Base-by-base conservation (phyloP, 2,888 invertebrate species). In the Drosophila niveifrons region DNA sequence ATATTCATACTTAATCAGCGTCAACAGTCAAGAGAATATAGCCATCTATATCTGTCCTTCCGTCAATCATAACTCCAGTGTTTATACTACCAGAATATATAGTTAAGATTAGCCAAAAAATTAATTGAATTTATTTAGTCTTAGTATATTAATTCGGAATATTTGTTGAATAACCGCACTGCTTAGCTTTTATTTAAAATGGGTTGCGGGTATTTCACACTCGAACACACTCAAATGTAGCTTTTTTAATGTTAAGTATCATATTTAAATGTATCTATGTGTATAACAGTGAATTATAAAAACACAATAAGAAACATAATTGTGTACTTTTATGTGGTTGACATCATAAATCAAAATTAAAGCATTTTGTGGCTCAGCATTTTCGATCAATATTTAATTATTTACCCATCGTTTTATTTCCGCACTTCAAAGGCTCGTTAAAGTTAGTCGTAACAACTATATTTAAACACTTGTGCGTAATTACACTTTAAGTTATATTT, bases 1-100 rank as follows among this genome's bases (percentile, higher is more conserved):
- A 28, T 47, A 47, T 47, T 28, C 1, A 47, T 29, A 28, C 47
- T 47, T 41, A 4, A 47, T 47, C n/a, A 47, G n/a, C 9, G 13
- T 17, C 17, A 44, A 1, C 0, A n/a, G 47, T 6, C 28, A 8
- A 13, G 15, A 41, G 8, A 4, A 36, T 36, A 29, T 31, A 31
- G 9, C 10, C 8, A 31, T 31, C 2, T 31, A 4, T 7, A 7
- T 28, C 28, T 28, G 28, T 28, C 28, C 28, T 8, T 10, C 10
- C 9, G 23, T 0, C 23, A 23, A 4, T 18, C 18, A 3, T 23
- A 23, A 23, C 0, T 23, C 1, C 23, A 6, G 23, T 4, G 1
- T 23, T 23, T 23, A 6, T 0, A 4, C 0, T 23, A 4, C 1
- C 23, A 4, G 4, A 6, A 23, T 4, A 23, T 23, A 4, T 23